These are phyloP conservation scores for Cephus nigrinus DNA, from an alignment of 2,888 invertebrate species.

Conservation along the genomic window DNA sequence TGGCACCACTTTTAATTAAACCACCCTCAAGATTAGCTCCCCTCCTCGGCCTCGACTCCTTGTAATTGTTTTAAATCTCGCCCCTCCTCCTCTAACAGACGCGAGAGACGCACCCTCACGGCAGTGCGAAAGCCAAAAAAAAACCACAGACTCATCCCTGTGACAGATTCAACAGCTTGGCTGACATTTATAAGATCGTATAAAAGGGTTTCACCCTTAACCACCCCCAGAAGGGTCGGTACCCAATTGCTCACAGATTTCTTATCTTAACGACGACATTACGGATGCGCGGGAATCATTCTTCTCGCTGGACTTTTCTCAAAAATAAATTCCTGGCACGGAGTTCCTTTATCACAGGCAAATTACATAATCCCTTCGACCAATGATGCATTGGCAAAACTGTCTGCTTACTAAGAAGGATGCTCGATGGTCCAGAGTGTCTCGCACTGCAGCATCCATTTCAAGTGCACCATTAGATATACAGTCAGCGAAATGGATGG, in stretches of 20 bases:
- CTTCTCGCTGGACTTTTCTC: neutral
- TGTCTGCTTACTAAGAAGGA: neutral
- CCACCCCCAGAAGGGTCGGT: conserved; percentile 16
- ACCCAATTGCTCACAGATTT: conserved; percentile 9
- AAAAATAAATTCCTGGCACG: neutral
- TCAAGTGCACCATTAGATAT: neutral
- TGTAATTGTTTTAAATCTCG: conserved; percentile 67
- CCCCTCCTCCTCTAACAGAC: conserved; percentile 32
- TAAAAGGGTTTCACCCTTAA: conserved; percentile 31
- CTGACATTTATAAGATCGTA: conserved; percentile 57
- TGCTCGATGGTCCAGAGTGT: neutral
- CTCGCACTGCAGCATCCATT: neutral
- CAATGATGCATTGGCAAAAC: neutral
- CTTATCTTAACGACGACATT: conserved; percentile 7
- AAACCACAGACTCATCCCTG: conserved; percentile 57
- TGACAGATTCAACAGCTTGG: conserved; percentile 60
- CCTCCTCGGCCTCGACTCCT: conserved; percentile 47
- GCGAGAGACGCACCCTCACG: conserved; percentile 39
- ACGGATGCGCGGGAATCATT: conserved; percentile 1
- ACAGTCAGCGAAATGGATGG: neutral
- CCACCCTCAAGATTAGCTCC: conserved; percentile 65
- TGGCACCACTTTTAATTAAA: conserved; percentile 67
- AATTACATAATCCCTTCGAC: neutral
- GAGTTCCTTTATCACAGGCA: neutral
- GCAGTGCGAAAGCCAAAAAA: conserved; percentile 39